Base-by-base conservation (phyloP, 2,113 vertebrate species). In the Crocuta crocuta region DNA sequence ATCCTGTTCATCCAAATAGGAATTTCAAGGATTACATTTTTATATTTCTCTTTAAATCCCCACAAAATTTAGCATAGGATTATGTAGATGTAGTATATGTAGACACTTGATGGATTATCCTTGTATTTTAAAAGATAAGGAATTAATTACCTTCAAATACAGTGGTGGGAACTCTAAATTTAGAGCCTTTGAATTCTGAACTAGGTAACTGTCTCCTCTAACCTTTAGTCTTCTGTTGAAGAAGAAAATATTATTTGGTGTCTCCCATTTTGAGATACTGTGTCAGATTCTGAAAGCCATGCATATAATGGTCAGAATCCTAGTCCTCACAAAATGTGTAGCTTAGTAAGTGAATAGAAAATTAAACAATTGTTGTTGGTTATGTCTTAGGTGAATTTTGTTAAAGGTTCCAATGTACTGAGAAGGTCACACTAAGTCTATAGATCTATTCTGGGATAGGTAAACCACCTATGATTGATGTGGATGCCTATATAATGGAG, bases 401-500 rank as follows among this genome's bases (percentile, higher is more conserved):
- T 43, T 45, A 55, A 70, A 91, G 13, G 3, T 9, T 65, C 65
- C 24, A 24, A 6, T 31, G 28, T 61, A 53, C 10, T 61, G 63
- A 65, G 35, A 28, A 74, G 23, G 21, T 68, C 39, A 28, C 45
- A 13, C 15, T 19, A 28, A 58, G 48, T 65, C 23, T 88, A 50
- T 26, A 55, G 65, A 26, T 19, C 4, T 4, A 12, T 0, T 0
- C 55, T 33, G 53, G 17, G 79, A 19, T 53, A 73, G 11, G 21
- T 17, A 73, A 55, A 63, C n/a, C 2, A 90, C 31, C 12, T 19
- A 50, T 7, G 19, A 66, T 24, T 66, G 28, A 24, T 0, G 0
- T 73, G 16, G 19, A 10, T 33, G 24, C 15, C 10, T 50, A 55
- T 5, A 9, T 21, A 82, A 35, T 35, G 21, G 8, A 39, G 13